Conservation (phyloP, 1,140 invertebrate genomes). For the Maconellicoccus hirsutus region DNA sequence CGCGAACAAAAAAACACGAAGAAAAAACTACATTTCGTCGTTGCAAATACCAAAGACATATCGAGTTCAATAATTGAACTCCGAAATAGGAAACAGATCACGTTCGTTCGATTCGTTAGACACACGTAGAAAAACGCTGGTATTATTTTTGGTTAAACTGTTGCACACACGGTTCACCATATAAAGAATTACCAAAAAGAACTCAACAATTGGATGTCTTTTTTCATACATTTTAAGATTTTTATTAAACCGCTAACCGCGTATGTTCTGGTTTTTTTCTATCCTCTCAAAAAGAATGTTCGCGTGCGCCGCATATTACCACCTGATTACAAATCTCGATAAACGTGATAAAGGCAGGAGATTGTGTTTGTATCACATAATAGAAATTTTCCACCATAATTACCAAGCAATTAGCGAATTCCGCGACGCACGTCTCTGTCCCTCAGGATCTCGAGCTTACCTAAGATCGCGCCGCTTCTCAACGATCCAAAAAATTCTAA, state of each 20-base stretch:
- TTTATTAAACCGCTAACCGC: no score
- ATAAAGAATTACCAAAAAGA: no score
- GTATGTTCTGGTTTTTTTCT: neutral
- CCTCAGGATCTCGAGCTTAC: no score
- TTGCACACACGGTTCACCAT: neutral
- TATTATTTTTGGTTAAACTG: slow-evolving; percentile 10
- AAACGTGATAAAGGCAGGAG: no score
- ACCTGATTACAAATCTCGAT: no score
- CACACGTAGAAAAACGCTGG: neutral
- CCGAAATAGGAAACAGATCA: neutral
- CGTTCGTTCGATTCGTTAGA: neutral
- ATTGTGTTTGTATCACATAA: no score
- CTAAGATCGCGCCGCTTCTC: neutral
- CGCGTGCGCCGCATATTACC: neutral
- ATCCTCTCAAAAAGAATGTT: neutral
- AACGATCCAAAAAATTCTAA: neutral
- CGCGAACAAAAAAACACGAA: neutral
- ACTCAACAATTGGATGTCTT: no score
- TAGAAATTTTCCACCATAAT: no score
- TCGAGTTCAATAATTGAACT: neutral
- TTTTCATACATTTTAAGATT: no score
- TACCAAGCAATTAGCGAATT: neutral
- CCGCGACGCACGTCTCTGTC: neutral
- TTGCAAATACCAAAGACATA: no score
- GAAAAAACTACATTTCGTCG: no score